Conservation (phyloP, 2,888 invertebrate species). For the Clostera curtula region DNA sequence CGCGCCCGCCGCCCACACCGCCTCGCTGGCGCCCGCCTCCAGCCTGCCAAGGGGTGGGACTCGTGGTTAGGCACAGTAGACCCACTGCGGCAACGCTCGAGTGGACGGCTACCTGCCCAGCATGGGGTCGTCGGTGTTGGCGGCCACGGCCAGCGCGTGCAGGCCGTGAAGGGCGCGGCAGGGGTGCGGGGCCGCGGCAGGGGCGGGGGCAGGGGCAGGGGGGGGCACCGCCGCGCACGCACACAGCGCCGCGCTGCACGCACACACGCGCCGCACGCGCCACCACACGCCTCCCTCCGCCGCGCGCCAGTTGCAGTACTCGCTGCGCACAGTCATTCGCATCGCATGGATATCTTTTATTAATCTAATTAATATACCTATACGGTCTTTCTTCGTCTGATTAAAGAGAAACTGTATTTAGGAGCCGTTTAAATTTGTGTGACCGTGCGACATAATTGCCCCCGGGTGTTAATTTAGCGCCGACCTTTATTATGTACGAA, state of each 20-base stretch:
- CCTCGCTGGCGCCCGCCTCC: conserved; percentile 20
- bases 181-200: conserved; percentile 56
- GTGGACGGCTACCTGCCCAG: conserved; percentile 79
- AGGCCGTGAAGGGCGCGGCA: conserved; percentile 28
- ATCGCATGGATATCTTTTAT: no score
- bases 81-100: conserved; percentile 12
- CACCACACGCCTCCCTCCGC: conserved; percentile 78
- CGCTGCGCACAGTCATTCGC: conserved; percentile 64
- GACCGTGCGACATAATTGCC: no score
- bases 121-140: conserved; percentile 45
- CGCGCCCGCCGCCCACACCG: conserved; percentile 22
- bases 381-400: no score
- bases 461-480: not conserved
- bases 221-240: conserved; percentile 64
- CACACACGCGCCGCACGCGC: conserved; percentile 73
- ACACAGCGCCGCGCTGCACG: conserved; percentile 34
- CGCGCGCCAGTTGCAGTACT: conserved; percentile 83
- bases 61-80: no score
- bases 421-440: no score
- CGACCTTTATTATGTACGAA: not conserved
- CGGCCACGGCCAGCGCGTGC: conserved; percentile 38
- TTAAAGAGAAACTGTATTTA: no score
- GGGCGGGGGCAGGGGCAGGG: conserved; percentile 78
- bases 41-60: no score
- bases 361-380: no score